phyloP scores from a whole-genome alignment of 92 coral and sea anemone genomes.

The Scolanthus callimorphus region DNA sequence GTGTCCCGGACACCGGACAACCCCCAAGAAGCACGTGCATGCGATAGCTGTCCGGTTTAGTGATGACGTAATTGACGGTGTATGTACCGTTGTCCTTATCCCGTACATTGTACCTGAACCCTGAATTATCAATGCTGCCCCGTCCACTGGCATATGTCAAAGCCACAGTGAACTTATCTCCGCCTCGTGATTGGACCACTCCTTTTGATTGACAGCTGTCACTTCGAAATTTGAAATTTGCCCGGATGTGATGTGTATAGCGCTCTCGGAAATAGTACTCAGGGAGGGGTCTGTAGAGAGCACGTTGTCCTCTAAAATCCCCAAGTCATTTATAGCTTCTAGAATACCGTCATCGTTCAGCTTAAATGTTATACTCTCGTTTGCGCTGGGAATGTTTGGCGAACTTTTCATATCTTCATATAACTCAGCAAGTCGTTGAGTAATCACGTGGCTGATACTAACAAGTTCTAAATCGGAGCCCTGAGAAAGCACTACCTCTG shows the following conservation, averaged over 20 bases:
- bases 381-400: neutral
- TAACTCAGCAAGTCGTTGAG: conserved; percentile 29
- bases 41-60: conserved; percentile 50
- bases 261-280: conserved; percentile 25
- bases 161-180: conserved; percentile 38
- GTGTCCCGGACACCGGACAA: conserved; percentile 45
- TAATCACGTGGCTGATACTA: conserved; percentile 46
- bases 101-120: conserved; percentile 51
- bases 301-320: conserved; percentile 8
- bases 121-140: conserved; percentile 43
- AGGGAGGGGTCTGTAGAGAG: conserved; percentile 48
- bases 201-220: conserved; percentile 64
- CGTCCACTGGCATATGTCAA: conserved; percentile 36
- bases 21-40: conserved; percentile 59
- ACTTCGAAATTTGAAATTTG: conserved; percentile 57
- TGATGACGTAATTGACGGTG: conserved; percentile 53
- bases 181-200: conserved; percentile 53
- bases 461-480: conserved; percentile 58
- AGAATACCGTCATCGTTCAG: conserved; percentile 6
- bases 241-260: conserved; percentile 49
- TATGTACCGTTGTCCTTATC: conserved; percentile 63
- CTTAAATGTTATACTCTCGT: conserved; percentile 11
- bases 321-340: conserved; percentile 16
- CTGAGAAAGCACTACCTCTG: conserved; percentile 40
- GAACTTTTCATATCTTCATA: conserved; percentile 20